Base-by-base conservation (phyloP, 2,888 invertebrate genomes). In the Gryllus longicercus region DNA sequence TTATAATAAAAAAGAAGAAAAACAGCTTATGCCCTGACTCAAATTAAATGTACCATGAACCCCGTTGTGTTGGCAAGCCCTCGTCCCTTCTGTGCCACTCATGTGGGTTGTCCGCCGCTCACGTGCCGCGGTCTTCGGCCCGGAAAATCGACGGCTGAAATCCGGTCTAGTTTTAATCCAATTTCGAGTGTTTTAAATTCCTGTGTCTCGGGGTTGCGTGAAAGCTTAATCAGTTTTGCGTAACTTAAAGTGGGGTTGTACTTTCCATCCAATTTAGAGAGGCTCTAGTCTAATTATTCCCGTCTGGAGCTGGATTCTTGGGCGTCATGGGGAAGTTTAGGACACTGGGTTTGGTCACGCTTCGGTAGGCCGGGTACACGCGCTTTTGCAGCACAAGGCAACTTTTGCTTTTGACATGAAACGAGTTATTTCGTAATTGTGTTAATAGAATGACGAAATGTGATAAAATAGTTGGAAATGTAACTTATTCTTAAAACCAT, bases 171-270 rank as follows among this genome's bases (percentile, higher is more conserved):
- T 63, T 63, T 63, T 63, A 63, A 63, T 63, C 63, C 63, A 63
- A 63, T 63, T 63, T 63, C 63, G 63, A 63, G n/a, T 63, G 63
- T 63, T 63, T 63, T 63, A 63, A 63, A 63, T 63, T 63, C 63
- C 63, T n/a, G 63, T 63, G 63, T 63, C 63, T n/a, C n/a, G 8
- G 63, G 63, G 63, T 63, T 63, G 63, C 63, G 63, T 63, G 63
- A 63, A 63, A 63, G 63, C 63, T 63, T 63, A 63, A 63, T 63
- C 63, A 63, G 63, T 63, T 63, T 63, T 63, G 63, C 63, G 63
- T 18, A 63, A 63, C 63, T 63, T 63, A n/a, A 63, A 63, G 63
- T 63, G 63, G 8, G 38, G 63, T n/a, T 63, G 63, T 63, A 63
- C 63, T 63, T 63, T 63, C 63, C 63, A 63, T 63, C 63, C 63